A percentile compares a stretch with the other conserved stretches of the same genome.
Evolutionary conservation across 2,888 invertebrate species (phyloP).

Genomic region (Pecten maximus): DNA sequence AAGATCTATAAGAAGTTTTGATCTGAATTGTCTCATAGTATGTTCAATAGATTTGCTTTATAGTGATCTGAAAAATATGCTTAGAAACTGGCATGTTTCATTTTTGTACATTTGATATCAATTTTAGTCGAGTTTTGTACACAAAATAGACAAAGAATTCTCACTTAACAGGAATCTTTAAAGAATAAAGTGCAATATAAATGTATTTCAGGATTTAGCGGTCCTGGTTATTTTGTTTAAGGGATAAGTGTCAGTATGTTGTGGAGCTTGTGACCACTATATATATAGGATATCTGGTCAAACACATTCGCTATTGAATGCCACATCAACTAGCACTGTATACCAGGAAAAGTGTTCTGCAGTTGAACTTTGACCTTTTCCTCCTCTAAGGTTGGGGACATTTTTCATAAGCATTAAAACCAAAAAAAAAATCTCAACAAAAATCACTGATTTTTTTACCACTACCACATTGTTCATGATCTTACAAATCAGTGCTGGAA

Average conservation of each 20-base stretch:
- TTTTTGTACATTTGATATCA: neutral
- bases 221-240: neutral
- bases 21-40: neutral
- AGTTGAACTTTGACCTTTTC: neutral
- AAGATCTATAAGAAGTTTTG: neutral
- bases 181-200: neutral
- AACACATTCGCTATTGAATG: neutral
- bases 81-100: neutral
- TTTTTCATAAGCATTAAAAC: too few species aligned
- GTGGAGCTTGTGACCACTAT: neutral
- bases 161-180: neutral
- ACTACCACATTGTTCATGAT: too few species aligned
- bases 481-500: too few species aligned
- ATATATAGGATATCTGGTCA: neutral
- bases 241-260: neutral
- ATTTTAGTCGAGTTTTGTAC: neutral
- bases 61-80: neutral
- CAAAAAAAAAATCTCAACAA: too few species aligned
- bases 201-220: neutral
- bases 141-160: neutral
- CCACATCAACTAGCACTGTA: neutral
- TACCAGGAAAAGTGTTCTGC: neutral
- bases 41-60: neutral
- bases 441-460: too few species aligned
- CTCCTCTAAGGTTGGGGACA: too few species aligned